A percentile compares a stretch with the other conserved stretches of the same genome.
Evolutionary conservation across 1,140 invertebrate genomes (phyloP).

Genomic region (Oedothorax gibbosus): DNA sequence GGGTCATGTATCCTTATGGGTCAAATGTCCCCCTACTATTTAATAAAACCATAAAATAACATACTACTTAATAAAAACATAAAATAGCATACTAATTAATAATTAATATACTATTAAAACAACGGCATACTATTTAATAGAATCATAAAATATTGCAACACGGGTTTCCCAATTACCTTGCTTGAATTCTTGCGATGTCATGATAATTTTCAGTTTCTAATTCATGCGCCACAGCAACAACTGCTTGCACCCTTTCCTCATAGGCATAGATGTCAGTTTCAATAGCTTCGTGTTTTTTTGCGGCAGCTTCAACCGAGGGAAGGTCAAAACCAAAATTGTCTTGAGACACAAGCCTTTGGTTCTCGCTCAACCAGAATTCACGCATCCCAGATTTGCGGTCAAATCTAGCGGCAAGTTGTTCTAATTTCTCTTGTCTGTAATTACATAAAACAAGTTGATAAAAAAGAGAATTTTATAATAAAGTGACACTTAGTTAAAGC

Average conservation of each 20-base stretch:
- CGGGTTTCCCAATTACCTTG: conserved; percentile 75
- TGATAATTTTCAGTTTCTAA: conserved; percentile 98
- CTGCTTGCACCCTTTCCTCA: conserved; percentile 98
- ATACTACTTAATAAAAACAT: no score
- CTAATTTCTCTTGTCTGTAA: conserved; percentile 90
- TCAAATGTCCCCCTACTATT: no score
- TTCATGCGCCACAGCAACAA: conserved; percentile 96
- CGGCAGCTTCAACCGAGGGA: conserved; percentile 96
- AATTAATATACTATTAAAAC: no score
- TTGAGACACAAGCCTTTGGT: conserved; percentile 93
- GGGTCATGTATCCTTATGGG: no score
- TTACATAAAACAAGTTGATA: neutral
- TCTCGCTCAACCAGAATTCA: conserved; percentile 98
- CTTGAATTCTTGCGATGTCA: conserved; percentile 95
- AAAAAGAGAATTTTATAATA: neutral
- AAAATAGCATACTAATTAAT: no score
- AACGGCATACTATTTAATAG: no score
- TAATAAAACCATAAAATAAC: no score
- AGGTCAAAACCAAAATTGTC: conserved; percentile 99
- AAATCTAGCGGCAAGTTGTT: conserved; percentile 97
- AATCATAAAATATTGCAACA: no score
- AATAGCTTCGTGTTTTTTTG: conserved; percentile 99
- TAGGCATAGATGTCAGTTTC: conserved; percentile 99
- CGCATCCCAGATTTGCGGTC: conserved; percentile 99
- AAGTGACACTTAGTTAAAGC: no score